Base-by-base conservation (phyloP, 2,888 invertebrate genomes). In the Diadromus collaris region DNA sequence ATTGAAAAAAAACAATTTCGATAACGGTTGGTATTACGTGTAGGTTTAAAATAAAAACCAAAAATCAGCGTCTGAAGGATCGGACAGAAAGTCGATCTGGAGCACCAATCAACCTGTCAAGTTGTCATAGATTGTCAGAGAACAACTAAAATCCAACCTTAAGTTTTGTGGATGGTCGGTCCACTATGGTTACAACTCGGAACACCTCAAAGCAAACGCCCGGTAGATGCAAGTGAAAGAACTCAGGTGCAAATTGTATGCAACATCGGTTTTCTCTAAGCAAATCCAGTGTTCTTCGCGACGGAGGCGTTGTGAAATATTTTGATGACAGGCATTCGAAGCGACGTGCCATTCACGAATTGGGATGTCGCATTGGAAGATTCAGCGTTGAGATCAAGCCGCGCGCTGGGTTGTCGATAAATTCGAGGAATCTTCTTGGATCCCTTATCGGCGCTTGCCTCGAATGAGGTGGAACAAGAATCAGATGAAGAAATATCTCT, bases 351-450 rank as follows among this genome's bases (percentile, higher is more conserved):
- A n/a, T 24, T 41, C 32, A 24, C 58, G 60, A 70, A 60, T 70
- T 58, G 48, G 21, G 6, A 64, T 54, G 60, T 61, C 41, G 32
- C 48, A 48, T 38, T 46, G 29, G n/a, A 21, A 65, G 51, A 76
- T 76, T 65, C 60, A 38, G 38, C 69, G 63, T 48, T 34, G 69
- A 60, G 64, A 56, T 44, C 27, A n/a, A n/a, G n/a, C 65, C 7
- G 21, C 32, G 54, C 48, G 72, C 61, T 61, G 70, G 64, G 70
- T 67, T 77, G 76, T 64, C 78, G 76, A 77, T 74, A 76, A 78
- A 76, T 78, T 78, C 78, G 38, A 68, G 76, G 76, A 79, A 81
- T 81, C 82, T 79, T 81, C 78, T 80, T 54, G 69, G 63, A 64
- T 63, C 63, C 58, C 19, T 61, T 77, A 27, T 60, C 13, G 16